Evolutionary conservation across 1,140 invertebrate species (phyloP).

Genomic region (Oncopodura yosiiana): DNA sequence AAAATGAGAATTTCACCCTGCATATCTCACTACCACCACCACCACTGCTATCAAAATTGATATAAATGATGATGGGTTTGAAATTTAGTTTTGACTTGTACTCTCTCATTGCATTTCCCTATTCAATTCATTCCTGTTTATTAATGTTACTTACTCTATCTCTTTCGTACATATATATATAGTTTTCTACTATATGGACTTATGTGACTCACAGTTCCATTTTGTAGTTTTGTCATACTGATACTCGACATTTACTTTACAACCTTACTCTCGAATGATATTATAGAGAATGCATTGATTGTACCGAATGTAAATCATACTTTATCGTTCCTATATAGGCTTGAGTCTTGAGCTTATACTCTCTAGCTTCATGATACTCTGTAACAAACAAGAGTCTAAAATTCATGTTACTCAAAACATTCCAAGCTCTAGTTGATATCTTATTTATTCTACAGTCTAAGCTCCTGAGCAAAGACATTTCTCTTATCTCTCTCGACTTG

Average conservation of each 20-base stretch:
- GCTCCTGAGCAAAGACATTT: too few relatives aligned
- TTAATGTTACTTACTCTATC: background rate
- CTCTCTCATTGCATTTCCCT: slow-evolving; percentile 14
- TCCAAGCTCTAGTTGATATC: too few relatives aligned
- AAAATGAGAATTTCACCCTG: slow-evolving; percentile 18
- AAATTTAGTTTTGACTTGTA: slow-evolving; percentile 25
- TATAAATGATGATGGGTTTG: slow-evolving; percentile 32
- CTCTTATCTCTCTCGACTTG: too few relatives aligned
- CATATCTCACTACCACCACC: background rate
- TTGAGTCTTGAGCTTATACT: too few relatives aligned
- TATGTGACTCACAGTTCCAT: too few relatives aligned
- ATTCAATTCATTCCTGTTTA: background rate
- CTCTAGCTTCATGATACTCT: too few relatives aligned
- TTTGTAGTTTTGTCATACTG: too few relatives aligned
- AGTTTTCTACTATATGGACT: too few relatives aligned
- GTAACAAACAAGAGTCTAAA: too few relatives aligned
- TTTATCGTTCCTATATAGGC: slow-evolving; percentile 20
- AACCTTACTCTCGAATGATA: background rate
- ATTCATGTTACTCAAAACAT: too few relatives aligned
- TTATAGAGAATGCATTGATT: slow-evolving; percentile 5
- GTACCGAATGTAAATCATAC: slow-evolving; percentile 26
- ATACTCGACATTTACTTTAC: background rate
- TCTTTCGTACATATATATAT: too few relatives aligned
- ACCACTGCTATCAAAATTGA: slow-evolving; percentile 23
- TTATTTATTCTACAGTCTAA: too few relatives aligned